A percentile compares a stretch with the other conserved stretches of the same genome.
Evolutionary conservation across 2,888 invertebrate species (phyloP).

Genomic region (Fragum fragum): DNA sequence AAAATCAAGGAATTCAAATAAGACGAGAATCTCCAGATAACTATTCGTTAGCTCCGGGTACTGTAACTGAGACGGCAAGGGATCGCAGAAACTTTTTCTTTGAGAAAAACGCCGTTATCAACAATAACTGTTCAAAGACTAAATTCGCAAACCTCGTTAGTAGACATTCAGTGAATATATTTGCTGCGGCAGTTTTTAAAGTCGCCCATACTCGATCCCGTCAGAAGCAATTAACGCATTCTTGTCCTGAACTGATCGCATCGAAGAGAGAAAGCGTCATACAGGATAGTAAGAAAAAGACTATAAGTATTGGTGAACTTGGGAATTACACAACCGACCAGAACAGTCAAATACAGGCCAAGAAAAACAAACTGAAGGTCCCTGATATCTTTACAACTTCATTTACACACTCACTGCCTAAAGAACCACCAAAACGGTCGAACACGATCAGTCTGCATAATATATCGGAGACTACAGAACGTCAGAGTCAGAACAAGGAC

Average conservation of each 20-base stretch:
- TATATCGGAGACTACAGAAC: constrained; percentile 26
- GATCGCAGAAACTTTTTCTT: constrained; percentile 29
- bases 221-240: constrained; percentile 46
- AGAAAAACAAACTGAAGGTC: constrained; percentile 56
- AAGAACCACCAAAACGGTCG: background rate
- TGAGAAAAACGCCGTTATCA: constrained; percentile 42
- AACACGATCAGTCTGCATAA: constrained; percentile 51
- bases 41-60: constrained; percentile 14
- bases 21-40: constrained; percentile 42
- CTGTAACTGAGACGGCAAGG: constrained; percentile 29
- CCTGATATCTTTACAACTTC: constrained; percentile 74
- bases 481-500: constrained; percentile 28
- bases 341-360: background rate
- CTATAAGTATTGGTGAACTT: constrained; percentile 44
- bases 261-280: background rate
- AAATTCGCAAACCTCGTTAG: constrained; percentile 66
- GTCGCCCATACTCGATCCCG: constrained; percentile 35
- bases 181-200: constrained; percentile 61
- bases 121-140: constrained; percentile 47
- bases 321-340: constrained; percentile 24
- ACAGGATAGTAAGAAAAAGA: constrained; percentile 28
- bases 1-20: constrained; percentile 37
- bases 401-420: constrained; percentile 66
- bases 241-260: constrained; percentile 60
- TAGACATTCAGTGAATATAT: constrained; percentile 65